Conservation (phyloP, 2,113 vertebrate species). For the Theristicus caerulescens region DNA sequence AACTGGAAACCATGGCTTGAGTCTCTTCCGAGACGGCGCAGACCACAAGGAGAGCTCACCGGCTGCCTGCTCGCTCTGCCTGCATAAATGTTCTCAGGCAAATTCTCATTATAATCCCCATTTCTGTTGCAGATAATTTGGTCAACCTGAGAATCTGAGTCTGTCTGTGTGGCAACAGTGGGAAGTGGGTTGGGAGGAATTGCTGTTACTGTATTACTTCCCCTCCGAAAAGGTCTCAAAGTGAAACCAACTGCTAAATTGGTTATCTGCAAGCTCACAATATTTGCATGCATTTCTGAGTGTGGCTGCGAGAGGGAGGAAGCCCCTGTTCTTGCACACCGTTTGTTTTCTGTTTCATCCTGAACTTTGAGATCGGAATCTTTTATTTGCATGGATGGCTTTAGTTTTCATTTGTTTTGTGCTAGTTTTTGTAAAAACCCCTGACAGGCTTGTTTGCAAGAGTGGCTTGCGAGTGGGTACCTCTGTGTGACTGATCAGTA, state of each 20-base stretch:
- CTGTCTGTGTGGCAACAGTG: not conserved
- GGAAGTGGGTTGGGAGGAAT: slow-evolving; percentile 32
- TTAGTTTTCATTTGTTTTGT: not conserved
- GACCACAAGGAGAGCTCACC: no score
- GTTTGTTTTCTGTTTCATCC: slow-evolving; percentile 10
- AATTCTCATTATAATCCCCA: not conserved
- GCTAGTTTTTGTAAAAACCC: not conserved
- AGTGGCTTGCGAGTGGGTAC: not conserved
- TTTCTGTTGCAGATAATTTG: slow-evolving; percentile 14
- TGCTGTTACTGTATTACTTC: slow-evolving; percentile 55
- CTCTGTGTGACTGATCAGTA: not conserved
- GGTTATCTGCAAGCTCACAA: not conserved
- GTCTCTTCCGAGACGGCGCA: no score
- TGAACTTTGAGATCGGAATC: not conserved
- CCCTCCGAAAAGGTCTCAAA: slow-evolving; percentile 23
- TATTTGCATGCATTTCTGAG: slow-evolving; percentile 34
- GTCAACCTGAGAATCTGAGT: not conserved
- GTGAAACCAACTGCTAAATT: slow-evolving; percentile 47
- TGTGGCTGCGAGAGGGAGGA: not conserved
- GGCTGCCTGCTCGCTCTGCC: no score
- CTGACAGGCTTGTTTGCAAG: not conserved
- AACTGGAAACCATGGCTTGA: no score
- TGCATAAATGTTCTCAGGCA: not conserved
- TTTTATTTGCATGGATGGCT: not conserved
- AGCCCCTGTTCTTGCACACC: not conserved